Conservation (phyloP, 2,797 vertebrate species). For the Eidolon dupreanum region DNA sequence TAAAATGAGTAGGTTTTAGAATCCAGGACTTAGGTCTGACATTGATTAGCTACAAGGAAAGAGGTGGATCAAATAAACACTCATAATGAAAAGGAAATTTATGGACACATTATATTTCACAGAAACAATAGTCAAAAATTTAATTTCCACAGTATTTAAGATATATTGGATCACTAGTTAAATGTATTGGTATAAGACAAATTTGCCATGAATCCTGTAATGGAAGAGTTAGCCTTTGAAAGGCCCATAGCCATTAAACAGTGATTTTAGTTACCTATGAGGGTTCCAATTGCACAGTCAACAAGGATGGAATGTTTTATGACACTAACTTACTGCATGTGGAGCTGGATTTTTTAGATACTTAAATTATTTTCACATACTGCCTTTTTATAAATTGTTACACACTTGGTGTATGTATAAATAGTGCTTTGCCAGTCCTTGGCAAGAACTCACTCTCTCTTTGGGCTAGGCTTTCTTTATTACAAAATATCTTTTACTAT, state of each 20-base stretch:
- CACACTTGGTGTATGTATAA: neutral
- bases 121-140: conserved; percentile 26
- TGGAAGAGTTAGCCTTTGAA: neutral
- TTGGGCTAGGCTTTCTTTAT: neutral
- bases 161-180: neutral
- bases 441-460: neutral
- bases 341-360: neutral
- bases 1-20: neutral
- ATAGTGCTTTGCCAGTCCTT: neutral
- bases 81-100: neutral
- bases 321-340: neutral
- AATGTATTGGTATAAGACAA: neutral
- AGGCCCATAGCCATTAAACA: neutral
- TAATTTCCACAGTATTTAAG: conserved; percentile 47
- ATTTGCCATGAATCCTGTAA: neutral
- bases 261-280: neutral
- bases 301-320: neutral
- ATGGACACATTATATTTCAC: neutral
- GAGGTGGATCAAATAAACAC: neutral
- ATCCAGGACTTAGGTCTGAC: neutral
- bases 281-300: neutral
- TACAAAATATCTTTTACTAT: neutral
- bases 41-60: conserved; percentile 27
- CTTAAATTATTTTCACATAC: neutral
- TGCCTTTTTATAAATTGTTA: neutral